Conservation (phyloP, 2,888 invertebrate genomes). For the Rhaphigaster nebulosa region DNA sequence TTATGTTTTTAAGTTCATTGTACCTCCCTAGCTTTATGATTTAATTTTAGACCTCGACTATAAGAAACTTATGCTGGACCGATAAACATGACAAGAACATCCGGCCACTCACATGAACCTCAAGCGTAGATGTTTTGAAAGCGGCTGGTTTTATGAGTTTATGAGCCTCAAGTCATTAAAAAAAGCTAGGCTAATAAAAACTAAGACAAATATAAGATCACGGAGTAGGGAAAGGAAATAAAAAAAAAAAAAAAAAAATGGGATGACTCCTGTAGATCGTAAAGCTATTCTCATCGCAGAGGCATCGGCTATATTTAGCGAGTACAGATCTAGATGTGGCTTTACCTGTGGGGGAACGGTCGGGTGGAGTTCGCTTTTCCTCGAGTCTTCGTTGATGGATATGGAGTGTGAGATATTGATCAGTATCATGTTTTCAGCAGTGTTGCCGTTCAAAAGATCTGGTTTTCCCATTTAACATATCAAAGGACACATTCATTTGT, state of each 20-base stretch:
- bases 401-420: not conserved
- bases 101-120: conserved; percentile 42
- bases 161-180: conserved; percentile 53
- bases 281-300: conserved; percentile 24
- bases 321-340: not conserved
- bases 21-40: not conserved
- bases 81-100: conserved; percentile 46
- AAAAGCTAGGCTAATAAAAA: conserved; percentile 52
- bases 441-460: not conserved
- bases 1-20: not conserved
- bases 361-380: not conserved
- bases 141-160: conserved; percentile 55
- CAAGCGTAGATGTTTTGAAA: conserved; percentile 52
- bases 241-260: conserved; percentile 47
- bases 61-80: conserved; percentile 1
- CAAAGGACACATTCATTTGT: too few species aligned
- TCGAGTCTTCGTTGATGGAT: not conserved
- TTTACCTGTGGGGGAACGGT: not conserved
- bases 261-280: conserved; percentile 48
- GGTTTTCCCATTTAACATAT: too few species aligned
- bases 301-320: conserved; percentile 1
- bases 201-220: conserved; percentile 58
- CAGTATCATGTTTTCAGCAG: not conserved
- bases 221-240: conserved; percentile 30
- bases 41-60: conserved; percentile 25